phyloP scores from a whole-genome alignment of 2,113 vertebrate species.

The Ictidomys tridecemlineatus region DNA sequence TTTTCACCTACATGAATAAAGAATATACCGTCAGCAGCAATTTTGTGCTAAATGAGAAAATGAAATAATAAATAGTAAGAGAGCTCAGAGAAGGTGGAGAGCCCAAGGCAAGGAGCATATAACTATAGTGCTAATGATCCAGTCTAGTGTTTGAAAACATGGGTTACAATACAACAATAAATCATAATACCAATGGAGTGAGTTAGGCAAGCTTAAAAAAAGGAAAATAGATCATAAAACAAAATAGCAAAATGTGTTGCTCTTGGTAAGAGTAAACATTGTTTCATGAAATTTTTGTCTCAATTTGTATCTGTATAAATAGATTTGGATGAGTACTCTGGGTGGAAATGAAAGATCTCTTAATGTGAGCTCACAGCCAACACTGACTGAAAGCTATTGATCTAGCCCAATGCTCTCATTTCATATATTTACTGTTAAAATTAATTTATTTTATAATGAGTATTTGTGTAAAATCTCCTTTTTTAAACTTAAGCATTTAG shows the following conservation, averaged over 20 bases:
- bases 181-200: neutral
- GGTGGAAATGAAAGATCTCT: neutral
- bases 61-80: neutral
- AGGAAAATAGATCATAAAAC: constrained; percentile 5
- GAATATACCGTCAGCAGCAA: neutral
- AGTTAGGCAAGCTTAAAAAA: constrained; percentile 34
- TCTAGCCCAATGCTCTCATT: neutral
- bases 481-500: constrained; percentile 3
- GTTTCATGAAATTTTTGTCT: constrained; percentile 33
- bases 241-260: constrained; percentile 5
- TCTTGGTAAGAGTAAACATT: neutral
- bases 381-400: neutral
- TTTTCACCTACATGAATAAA: constrained; percentile 13
- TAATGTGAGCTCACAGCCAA: neutral
- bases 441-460: neutral
- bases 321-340: neutral
- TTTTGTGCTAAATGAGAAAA: constrained; percentile 6
- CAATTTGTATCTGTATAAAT: neutral
- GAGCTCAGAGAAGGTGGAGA: neutral
- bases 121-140: neutral
- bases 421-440: constrained; percentile 28
- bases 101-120: neutral
- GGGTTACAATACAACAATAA: neutral
- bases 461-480: constrained; percentile 35
- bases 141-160: neutral